These are phyloP conservation scores for Caenorhabditis parvicauda DNA, from an alignment of 2,888 invertebrate species.

Conservation along the genomic window DNA sequence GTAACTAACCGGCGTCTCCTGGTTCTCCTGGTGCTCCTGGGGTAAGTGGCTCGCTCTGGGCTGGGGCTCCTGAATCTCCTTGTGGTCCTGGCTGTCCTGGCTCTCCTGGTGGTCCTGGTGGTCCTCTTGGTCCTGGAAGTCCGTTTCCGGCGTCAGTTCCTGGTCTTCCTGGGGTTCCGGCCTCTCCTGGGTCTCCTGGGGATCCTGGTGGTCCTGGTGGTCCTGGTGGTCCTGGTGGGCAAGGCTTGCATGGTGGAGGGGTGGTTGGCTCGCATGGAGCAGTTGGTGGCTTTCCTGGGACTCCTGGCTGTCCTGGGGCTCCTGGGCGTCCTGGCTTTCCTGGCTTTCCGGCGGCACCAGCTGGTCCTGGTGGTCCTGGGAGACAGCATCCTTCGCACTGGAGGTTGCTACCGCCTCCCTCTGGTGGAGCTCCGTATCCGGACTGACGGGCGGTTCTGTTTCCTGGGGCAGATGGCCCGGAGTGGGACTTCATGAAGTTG, in stretches of 20 bases:
- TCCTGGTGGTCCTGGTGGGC: constrained; percentile 54
- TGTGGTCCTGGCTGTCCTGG: constrained; percentile 51
- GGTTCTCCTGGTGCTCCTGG: constrained; percentile 51
- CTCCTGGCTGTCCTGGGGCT: constrained; percentile 47
- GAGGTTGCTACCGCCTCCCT: constrained; percentile 47
- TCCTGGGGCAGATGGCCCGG: constrained; percentile 39
- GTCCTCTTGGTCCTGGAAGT: constrained; percentile 48
- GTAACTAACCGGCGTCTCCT: constrained; percentile 33
- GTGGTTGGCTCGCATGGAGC: constrained; percentile 61
- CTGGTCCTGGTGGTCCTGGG: constrained; percentile 58
- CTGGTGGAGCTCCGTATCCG: constrained; percentile 56
- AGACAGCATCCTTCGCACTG: constrained; percentile 52
- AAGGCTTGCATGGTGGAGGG: constrained; percentile 58
- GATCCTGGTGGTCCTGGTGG: constrained; percentile 46
- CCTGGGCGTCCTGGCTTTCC: constrained; percentile 51
- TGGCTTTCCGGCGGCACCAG: constrained; percentile 56
- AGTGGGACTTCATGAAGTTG: constrained; percentile 59
- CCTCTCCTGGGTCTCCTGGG: constrained; percentile 49
- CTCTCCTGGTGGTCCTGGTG: constrained; percentile 47
- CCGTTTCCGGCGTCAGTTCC: constrained; percentile 49
- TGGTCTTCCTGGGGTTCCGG: constrained; percentile 49
- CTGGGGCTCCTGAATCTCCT: constrained; percentile 53
- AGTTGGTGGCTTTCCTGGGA: constrained; percentile 53
- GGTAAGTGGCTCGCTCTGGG: constrained; percentile 41
- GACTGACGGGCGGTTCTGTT: constrained; percentile 62